These are phyloP conservation scores for Cladorhizidae sp. DNA, from an alignment of 37 sponge, comb jelly and placozoan genomes.

Conservation along the genomic window DNA sequence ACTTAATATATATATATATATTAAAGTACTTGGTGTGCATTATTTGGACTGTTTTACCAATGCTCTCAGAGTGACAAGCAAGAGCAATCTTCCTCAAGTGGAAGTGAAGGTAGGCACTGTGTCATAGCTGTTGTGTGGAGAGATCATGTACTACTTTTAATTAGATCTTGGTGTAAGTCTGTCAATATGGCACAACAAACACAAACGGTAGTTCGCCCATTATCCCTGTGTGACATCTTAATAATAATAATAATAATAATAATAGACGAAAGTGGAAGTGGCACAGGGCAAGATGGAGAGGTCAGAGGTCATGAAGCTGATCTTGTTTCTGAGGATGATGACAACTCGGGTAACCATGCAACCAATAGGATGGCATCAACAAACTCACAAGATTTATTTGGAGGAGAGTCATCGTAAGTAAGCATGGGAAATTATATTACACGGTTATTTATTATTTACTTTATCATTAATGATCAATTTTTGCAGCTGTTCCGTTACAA, in stretches of 20 bases:
- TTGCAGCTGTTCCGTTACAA: no score
- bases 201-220: no score
- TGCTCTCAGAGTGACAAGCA: not conserved
- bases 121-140: not conserved
- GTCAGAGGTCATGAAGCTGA: not conserved
- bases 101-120: slow-evolving; percentile 3
- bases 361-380: not conserved
- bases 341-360: not conserved
- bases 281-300: not conserved
- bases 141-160: not conserved
- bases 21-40: slow-evolving; percentile 12
- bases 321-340: not conserved
- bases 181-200: no score
- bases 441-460: no score
- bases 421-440: no score
- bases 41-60: slow-evolving; percentile 4
- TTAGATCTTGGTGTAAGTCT: no score
- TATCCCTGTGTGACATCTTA: no score
- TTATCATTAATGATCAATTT: no score
- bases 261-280: not conserved
- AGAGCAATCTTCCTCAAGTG: slow-evolving; percentile 22
- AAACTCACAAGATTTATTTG: slow-evolving; percentile 47
- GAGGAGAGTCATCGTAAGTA: slow-evolving; percentile 43
- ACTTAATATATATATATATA: not conserved
- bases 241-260: no score